Evolutionary conservation across 1,140 invertebrate species (phyloP).

Genomic region (Bombus consobrinus): DNA sequence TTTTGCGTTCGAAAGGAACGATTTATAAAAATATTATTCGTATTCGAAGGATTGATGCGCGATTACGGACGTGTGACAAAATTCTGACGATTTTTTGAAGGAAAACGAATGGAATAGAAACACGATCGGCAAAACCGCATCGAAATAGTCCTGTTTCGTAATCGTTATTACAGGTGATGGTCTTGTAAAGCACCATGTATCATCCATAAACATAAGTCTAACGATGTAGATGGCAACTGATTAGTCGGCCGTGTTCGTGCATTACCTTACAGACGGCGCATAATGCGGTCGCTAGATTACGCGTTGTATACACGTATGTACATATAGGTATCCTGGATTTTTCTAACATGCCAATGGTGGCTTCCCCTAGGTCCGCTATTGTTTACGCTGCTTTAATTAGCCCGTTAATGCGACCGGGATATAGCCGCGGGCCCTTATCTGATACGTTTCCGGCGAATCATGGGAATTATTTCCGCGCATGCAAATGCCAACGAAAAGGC

Average conservation of each 20-base stretch:
- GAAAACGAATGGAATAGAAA: neutral
- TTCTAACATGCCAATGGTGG: constrained; percentile 49
- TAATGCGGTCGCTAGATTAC: constrained; percentile 32
- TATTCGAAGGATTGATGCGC: too few species aligned
- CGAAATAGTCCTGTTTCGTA: constrained; percentile 40
- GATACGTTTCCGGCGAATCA: constrained; percentile 77
- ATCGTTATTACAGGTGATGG: constrained; percentile 43
- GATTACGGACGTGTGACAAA: too few species aligned
- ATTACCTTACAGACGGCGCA: constrained; percentile 31
- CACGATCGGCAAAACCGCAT: neutral
- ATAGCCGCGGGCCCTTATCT: constrained; percentile 66
- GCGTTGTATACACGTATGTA: neutral
- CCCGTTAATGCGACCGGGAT: constrained; percentile 63
- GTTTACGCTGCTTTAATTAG: constrained; percentile 69
- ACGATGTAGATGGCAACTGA: constrained; percentile 48
- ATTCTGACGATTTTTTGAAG: neutral
- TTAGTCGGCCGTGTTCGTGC: constrained; percentile 42
- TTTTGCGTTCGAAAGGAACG: too few species aligned
- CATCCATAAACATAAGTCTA: constrained; percentile 49
- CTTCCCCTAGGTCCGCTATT: constrained; percentile 48
- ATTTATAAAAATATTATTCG: too few species aligned
- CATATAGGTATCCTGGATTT: constrained; percentile 36
- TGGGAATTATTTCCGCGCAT: constrained; percentile 81
- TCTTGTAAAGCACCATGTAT: constrained; percentile 29
- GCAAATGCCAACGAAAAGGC: constrained; percentile 77